Evolutionary conservation across 2,113 vertebrate species (phyloP).

Genomic region (Myotis brandtii): DNA sequence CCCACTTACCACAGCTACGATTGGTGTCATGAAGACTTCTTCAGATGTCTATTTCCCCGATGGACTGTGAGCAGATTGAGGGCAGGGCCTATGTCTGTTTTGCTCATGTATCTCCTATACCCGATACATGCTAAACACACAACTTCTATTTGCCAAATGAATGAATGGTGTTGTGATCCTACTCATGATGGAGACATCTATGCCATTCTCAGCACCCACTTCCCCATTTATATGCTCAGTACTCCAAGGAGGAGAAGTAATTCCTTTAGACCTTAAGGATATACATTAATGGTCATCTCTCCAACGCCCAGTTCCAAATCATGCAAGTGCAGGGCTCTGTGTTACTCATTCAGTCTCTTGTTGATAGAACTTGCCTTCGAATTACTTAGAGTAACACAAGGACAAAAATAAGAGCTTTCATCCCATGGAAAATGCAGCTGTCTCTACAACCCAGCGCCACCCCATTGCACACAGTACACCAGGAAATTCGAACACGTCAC

Average conservation of each 20-base stretch:
- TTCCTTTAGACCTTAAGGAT: not conserved
- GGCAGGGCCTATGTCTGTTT: not conserved
- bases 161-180: not conserved
- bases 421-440: not conserved
- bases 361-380: not conserved
- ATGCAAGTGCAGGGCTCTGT: not conserved
- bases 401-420: not conserved
- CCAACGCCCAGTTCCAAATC: not conserved
- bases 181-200: not conserved
- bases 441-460: not conserved
- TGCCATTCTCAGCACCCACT: not conserved
- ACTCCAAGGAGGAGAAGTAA: not conserved
- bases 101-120: not conserved
- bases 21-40: not conserved
- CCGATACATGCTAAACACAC: not conserved
- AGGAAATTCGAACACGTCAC: not conserved
- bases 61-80: not conserved
- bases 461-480: fast-evolving
- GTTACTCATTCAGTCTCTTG: not conserved
- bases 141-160: not conserved
- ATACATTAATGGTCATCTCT: not conserved
- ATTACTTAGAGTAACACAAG: not conserved
- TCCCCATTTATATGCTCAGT: not conserved
- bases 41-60: no score
- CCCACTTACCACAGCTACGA: not conserved